Conservation (phyloP, 2,797 vertebrate genomes). For the Chaetophractus vellerosus region DNA sequence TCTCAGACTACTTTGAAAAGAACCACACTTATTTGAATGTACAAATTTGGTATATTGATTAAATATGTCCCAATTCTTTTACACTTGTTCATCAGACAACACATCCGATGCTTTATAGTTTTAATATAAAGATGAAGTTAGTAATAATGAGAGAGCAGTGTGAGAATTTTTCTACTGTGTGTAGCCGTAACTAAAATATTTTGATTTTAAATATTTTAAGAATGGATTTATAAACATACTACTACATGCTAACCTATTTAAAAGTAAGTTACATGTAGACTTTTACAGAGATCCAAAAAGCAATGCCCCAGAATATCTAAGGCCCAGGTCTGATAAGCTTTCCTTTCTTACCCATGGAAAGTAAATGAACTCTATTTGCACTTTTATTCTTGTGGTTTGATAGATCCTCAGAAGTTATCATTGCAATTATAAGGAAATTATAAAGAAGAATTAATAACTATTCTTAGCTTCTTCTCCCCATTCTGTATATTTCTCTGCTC, state of each 20-base stretch:
- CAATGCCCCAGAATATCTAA: slow-evolving; percentile 13
- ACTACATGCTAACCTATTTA: slow-evolving; percentile 35
- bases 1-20: slow-evolving; percentile 19
- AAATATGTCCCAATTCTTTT: slow-evolving; percentile 52
- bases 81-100: not conserved
- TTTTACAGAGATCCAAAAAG: slow-evolving; percentile 1
- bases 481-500: slow-evolving; percentile 6
- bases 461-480: not conserved
- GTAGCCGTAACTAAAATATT: slow-evolving; percentile 45
- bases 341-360: slow-evolving; percentile 37
- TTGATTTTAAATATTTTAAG: slow-evolving; percentile 59
- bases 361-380: not conserved
- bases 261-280: slow-evolving; percentile 47
- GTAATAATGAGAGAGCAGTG: slow-evolving; percentile 29
- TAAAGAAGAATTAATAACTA: slow-evolving; percentile 50
- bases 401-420: slow-evolving; percentile 36
- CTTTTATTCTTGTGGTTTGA: not conserved
- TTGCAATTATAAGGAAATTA: slow-evolving; percentile 36
- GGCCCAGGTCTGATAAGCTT: not conserved
- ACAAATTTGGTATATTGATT: slow-evolving; percentile 10
- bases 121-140: slow-evolving; percentile 38
- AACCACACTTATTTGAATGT: slow-evolving; percentile 31
- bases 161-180: slow-evolving; percentile 35
- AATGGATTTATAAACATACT: slow-evolving; percentile 51
- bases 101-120: slow-evolving; percentile 61